A percentile compares a stretch with the other conserved stretches of the same genome.
Conservation (phyloP, 2,113 vertebrate species). For the Cephalopterus ornatus region DNA sequence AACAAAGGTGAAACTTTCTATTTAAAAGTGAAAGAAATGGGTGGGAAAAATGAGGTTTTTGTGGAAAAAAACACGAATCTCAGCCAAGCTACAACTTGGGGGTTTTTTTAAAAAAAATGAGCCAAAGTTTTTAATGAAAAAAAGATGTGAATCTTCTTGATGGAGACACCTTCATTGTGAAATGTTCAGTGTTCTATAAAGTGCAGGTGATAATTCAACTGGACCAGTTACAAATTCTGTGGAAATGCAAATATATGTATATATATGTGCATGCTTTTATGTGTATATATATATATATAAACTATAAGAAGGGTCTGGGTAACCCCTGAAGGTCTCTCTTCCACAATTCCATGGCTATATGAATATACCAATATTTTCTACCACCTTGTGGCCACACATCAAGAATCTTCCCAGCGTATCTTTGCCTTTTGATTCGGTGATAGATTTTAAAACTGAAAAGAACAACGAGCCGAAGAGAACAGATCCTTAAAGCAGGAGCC, state of each 20-base stretch:
- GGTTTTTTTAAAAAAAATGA: neutral
- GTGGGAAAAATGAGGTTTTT: neutral
- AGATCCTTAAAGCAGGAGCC: neutral
- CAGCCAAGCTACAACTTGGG: neutral
- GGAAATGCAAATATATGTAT: neutral
- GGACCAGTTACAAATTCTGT: neutral
- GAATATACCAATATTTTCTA: neutral
- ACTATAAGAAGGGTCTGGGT: neutral
- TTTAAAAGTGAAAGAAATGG: neutral
- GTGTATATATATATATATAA: neutral
- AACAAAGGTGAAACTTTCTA: neutral
- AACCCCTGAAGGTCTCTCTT: neutral
- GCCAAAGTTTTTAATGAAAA: neutral
- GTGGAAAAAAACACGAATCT: neutral
- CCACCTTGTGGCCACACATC: neutral
- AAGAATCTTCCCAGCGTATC: too few relatives aligned
- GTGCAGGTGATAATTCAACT: neutral
- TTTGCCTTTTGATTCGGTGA: neutral
- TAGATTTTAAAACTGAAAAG: neutral
- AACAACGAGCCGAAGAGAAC: rapidly evolving
- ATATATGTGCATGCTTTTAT: neutral
- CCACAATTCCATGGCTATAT: neutral
- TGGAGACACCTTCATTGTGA: neutral
- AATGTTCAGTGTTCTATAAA: neutral
- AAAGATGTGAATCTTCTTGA: too few relatives aligned